Base-by-base conservation (phyloP, 1,140 invertebrate species). In the Drosophila pectinifera region DNA sequence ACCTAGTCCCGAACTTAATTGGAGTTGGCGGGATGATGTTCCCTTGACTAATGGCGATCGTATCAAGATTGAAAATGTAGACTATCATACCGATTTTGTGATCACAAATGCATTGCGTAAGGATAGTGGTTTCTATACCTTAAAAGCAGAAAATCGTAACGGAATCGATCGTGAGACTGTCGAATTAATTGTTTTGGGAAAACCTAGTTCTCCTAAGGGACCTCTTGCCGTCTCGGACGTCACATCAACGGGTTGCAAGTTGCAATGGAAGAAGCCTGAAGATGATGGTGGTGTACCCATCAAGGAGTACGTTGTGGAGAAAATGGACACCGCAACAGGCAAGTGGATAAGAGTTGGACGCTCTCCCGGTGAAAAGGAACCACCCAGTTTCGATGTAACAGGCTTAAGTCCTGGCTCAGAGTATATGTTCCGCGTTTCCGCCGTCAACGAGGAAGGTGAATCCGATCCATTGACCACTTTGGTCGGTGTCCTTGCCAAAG, bases 401-500 rank as follows among this genome's bases (percentile, higher is more conserved):
- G 92, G 97, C 11, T 93, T 99, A 6, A 97, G 96, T 84, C 97
- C 98, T 18, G 97, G 97, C 8, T 95, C 97, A 68, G 96, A 98
- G 91, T 99, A 99, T 92, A 97, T 98, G 93, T 99, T 99, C 95
- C 94, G 98, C 41, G 98, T 99, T 1, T 96, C 96, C 0, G 98
- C 98, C 48, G 95, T 98, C 55, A 99, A 99, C 91, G 96, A 97
- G 73, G 97, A 99, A 93, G 98, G 98, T 34, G 97, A 98, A 81
- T 98, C 98, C 6, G 98, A 99, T 76, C 98, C 98, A 6, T 93
- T 99, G 26, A 95, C 96, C 43, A 96, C 98, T 34, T 95, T 97
- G 28, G 95, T 95, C 26, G 95, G 96, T 22, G 96, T 96, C 36
- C 93, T 98, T 16, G 98, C 98, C 58, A 99, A 99, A 93, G 98